Evolutionary conservation across 2,113 vertebrate species (phyloP).

Genomic region (Glaucidium brasilianum): DNA sequence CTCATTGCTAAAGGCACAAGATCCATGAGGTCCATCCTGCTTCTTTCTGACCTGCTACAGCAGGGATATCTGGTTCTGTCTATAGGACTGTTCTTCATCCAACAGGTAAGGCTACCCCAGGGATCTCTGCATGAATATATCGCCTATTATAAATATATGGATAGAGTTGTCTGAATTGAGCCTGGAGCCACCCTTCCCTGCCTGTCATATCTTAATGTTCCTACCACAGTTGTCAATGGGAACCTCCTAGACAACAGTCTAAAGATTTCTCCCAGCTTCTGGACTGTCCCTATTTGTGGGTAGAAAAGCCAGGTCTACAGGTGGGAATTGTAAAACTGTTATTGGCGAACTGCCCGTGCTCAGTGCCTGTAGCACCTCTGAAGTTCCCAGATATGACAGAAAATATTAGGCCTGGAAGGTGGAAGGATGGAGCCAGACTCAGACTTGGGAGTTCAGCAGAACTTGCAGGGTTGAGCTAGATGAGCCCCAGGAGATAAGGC

Average conservation of each 20-base stretch:
- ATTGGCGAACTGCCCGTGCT: background rate
- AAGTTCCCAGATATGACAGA: background rate
- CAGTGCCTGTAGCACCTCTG: background rate
- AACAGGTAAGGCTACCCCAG: background rate
- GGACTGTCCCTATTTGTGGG: background rate
- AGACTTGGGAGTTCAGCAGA: background rate
- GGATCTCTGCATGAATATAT: background rate
- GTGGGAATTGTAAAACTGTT: background rate
- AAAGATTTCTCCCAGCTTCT: background rate
- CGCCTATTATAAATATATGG: background rate
- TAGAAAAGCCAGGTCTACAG: background rate
- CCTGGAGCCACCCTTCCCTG: background rate
- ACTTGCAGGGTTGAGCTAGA: background rate
- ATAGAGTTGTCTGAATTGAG: background rate
- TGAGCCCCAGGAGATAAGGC: background rate
- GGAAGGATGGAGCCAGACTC: background rate
- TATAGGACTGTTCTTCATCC: background rate
- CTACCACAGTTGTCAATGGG: background rate
- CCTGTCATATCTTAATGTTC: background rate
- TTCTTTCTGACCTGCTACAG: background rate
- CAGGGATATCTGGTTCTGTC: background rate
- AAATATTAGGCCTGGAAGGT: background rate
- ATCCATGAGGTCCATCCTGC: accelerated
- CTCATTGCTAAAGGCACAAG: background rate
- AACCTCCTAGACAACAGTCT: background rate